phyloP scores from a whole-genome alignment of 2,797 vertebrate genomes.

The Petrocephalus schoutedeni region DNA sequence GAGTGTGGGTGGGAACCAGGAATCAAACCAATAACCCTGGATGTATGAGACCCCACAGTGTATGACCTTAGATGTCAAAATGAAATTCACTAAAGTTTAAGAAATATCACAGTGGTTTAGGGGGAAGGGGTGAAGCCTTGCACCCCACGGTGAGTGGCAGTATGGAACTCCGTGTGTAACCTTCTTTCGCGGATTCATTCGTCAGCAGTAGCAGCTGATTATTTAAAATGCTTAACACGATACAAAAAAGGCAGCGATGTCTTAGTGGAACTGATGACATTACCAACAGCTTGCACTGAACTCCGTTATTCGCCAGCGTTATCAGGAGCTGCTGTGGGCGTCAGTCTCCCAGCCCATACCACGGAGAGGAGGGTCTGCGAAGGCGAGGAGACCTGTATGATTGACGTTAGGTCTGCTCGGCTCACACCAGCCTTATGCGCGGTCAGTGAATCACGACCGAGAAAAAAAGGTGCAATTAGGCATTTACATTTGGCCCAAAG shows the following conservation, averaged over 20 bases:
- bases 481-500: slow-evolving; percentile 3
- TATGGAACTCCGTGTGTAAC: not conserved
- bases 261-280: not conserved
- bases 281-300: not conserved
- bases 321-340: slow-evolving; percentile 3
- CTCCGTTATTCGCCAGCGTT: not conserved
- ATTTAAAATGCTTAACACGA: not conserved
- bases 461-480: not conserved
- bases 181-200: not conserved
- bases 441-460: not conserved
- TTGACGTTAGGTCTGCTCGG: slow-evolving; percentile 56
- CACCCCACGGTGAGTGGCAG: not conserved
- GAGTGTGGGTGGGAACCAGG: not conserved
- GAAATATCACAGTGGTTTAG: not conserved
- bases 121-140: not conserved
- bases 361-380: slow-evolving; percentile 47
- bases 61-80: not conserved
- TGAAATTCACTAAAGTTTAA: not conserved
- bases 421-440: not conserved
- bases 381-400: slow-evolving; percentile 59
- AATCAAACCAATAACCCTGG: not conserved
- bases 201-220: not conserved
- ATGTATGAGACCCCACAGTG: not conserved
- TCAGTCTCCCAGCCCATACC: slow-evolving; percentile 46
- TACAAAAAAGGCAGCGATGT: not conserved